These are phyloP conservation scores for Neostethus bicornis DNA, from an alignment of 2,797 vertebrate species.

Conservation along the genomic window DNA sequence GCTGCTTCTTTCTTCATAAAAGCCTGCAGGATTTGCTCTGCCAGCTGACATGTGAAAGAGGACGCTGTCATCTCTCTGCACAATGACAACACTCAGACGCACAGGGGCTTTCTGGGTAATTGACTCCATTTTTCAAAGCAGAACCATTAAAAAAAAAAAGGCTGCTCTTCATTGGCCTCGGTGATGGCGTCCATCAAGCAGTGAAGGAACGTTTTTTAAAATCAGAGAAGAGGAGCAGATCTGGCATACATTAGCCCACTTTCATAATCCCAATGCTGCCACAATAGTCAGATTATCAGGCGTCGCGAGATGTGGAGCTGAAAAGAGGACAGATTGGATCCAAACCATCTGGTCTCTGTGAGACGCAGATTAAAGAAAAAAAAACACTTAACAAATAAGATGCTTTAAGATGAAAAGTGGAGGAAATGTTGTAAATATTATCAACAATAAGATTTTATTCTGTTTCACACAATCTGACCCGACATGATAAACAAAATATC, in stretches of 20 bases:
- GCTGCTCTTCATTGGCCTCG: neutral
- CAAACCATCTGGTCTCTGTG: slow-evolving; percentile 48
- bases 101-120: slow-evolving; percentile 60
- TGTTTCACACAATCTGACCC: too few relatives aligned
- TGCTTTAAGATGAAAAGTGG: too few relatives aligned
- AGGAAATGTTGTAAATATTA: too few relatives aligned
- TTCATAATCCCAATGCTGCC: slow-evolving; percentile 52
- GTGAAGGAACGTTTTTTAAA: neutral
- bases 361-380: neutral
- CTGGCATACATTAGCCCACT: slow-evolving; percentile 70
- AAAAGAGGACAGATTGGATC: slow-evolving; percentile 20
- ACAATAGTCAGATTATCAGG: slow-evolving; percentile 58
- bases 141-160: neutral
- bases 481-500: too few relatives aligned
- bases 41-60: slow-evolving; percentile 73
- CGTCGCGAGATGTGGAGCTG: neutral
- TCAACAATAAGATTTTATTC: too few relatives aligned
- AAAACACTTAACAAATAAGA: too few relatives aligned
- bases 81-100: slow-evolving; percentile 43
- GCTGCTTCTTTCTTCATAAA: slow-evolving; percentile 71
- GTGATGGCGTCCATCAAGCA: neutral
- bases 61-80: slow-evolving; percentile 64
- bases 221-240: neutral
- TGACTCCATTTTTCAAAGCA: slow-evolving; percentile 29
- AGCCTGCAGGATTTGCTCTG: slow-evolving; percentile 61